Evolutionary conservation across 2,888 invertebrate species (phyloP).

Genomic region (Drepanosiphum platanoidis): DNA sequence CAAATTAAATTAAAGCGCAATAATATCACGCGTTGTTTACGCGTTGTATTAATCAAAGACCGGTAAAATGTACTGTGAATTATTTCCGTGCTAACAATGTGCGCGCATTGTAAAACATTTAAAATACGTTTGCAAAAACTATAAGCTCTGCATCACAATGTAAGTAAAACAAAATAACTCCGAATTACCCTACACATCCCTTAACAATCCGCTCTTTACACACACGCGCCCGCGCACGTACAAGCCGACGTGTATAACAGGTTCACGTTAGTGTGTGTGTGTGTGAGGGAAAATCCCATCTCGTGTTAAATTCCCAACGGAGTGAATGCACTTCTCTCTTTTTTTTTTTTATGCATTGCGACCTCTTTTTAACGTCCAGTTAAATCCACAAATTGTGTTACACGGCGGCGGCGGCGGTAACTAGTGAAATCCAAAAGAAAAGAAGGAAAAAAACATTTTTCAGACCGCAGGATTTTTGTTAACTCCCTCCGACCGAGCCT

Average conservation of each 20-base stretch:
- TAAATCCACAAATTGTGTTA: conserved; percentile 37
- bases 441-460: conserved; percentile 4
- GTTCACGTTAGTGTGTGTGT: neutral
- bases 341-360: neutral
- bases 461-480: conserved; percentile 8
- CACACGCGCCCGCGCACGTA: neutral
- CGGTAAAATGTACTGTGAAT: neutral
- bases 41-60: neutral
- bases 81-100: neutral
- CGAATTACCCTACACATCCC: conserved; percentile 16
- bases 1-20: neutral
- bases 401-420: neutral
- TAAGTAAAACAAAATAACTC: conserved; percentile 46
- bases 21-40: neutral
- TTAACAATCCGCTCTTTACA: conserved; percentile 12
- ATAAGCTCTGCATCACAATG: neutral
- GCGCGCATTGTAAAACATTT: neutral
- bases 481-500: neutral
- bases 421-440: conserved; percentile 21
- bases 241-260: neutral
- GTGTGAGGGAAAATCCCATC: neutral
- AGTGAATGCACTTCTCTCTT: neutral
- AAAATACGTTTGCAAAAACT: neutral
- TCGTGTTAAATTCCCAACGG: conserved; percentile 4
- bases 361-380: conserved; percentile 20